A percentile compares a stretch with the other conserved stretches of the same genome.
phyloP scores from a whole-genome alignment of 1,140 invertebrate genomes.

The Drosophila kohkoa region DNA sequence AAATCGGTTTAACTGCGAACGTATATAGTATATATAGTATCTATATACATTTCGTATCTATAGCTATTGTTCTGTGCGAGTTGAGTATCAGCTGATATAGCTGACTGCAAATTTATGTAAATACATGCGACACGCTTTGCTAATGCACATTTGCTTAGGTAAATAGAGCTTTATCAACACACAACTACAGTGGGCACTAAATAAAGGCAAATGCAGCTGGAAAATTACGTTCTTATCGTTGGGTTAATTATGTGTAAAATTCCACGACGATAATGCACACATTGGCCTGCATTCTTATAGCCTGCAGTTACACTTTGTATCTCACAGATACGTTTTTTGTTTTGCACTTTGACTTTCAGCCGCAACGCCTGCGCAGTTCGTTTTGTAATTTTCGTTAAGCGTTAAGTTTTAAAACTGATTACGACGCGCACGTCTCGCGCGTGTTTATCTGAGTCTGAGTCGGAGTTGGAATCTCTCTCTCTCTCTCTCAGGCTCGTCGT shows the following conservation, averaged over 20 bases:
- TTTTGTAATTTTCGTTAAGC: conserved; percentile 23
- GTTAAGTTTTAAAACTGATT: conserved; percentile 20
- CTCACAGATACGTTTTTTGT: conserved; percentile 31
- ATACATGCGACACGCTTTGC: conserved; percentile 52
- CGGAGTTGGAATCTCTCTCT: background rate
- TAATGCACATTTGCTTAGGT: conserved; percentile 48
- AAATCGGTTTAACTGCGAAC: conserved; percentile 55
- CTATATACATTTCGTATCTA: conserved; percentile 16
- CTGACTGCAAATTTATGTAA: conserved; percentile 44
- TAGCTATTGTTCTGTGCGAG: conserved; percentile 32
- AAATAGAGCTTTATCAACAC: conserved; percentile 44
- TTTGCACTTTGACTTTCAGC: conserved; percentile 49
- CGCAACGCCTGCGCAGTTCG: conserved; percentile 57
- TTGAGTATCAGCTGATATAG: conserved; percentile 60
- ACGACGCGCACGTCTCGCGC: conserved; percentile 33
- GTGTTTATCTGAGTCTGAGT: conserved; percentile 5
- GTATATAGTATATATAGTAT: conserved; percentile 4
- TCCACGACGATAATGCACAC: conserved; percentile 11
- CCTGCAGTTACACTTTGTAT: conserved; percentile 39
- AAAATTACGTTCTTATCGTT: conserved; percentile 9
- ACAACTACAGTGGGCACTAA: conserved; percentile 21
- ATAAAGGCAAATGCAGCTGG: background rate
- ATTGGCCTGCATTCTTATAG: background rate
- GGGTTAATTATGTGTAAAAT: conserved; percentile 23
- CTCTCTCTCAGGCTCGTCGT: background rate